phyloP scores from a whole-genome alignment of 2,113 vertebrate genomes.

The Paraplagusia blochii region DNA sequence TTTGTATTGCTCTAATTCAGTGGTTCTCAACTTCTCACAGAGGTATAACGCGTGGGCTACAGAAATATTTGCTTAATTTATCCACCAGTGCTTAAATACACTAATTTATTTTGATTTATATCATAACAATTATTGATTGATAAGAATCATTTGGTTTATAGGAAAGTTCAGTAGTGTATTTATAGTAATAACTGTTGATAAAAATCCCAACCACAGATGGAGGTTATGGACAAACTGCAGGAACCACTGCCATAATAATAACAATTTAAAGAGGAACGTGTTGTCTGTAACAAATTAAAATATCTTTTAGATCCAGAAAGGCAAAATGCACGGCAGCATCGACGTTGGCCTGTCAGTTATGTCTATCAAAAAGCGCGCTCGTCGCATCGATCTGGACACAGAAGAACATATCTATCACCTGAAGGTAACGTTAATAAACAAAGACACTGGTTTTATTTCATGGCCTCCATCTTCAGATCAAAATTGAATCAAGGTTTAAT shows the following conservation, averaged over 20 bases:
- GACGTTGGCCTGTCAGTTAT: constrained; percentile 97
- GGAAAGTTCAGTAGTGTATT: too few relatives aligned
- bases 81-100: too few relatives aligned
- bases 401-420: constrained; percentile 99
- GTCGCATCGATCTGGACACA: constrained; percentile 96
- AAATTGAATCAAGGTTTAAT: not conserved
- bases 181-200: too few relatives aligned
- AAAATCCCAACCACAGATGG: too few relatives aligned
- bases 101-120: too few relatives aligned
- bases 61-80: too few relatives aligned
- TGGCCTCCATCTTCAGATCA: not conserved
- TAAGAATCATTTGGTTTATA: too few relatives aligned
- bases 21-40: too few relatives aligned
- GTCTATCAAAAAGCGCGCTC: constrained; percentile 97
- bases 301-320: constrained; percentile 88
- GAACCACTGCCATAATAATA: not conserved
- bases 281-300: not conserved
- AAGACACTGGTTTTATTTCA: not conserved
- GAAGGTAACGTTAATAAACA: constrained; percentile 78
- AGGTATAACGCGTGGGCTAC: too few relatives aligned
- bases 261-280: not conserved
- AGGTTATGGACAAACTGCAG: too few relatives aligned
- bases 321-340: constrained; percentile 96
- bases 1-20: too few relatives aligned
- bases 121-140: too few relatives aligned